phyloP scores from a whole-genome alignment of 2,888 invertebrate genomes.

The Apamea monoglypha region DNA sequence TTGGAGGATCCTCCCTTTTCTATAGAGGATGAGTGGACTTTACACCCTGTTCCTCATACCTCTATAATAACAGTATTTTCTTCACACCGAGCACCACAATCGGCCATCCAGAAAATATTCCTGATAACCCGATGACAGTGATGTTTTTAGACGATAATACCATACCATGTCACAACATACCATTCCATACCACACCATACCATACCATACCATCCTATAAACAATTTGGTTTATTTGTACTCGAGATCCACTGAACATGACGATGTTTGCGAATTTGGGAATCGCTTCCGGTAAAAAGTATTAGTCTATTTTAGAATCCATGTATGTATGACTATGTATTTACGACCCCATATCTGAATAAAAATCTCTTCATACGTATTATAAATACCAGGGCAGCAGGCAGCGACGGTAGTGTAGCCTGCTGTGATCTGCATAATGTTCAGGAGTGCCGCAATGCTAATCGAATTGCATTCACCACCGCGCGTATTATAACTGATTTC shows the following conservation, averaged over 20 bases:
- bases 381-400: slow-evolving; percentile 22
- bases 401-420: not conserved
- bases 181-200: too few species aligned
- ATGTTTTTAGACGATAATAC: not conserved
- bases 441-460: slow-evolving; percentile 64
- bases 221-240: not conserved
- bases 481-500: slow-evolving; percentile 54
- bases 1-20: too few species aligned
- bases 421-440: slow-evolving; percentile 58
- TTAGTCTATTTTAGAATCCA: not conserved
- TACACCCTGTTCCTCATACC: too few species aligned
- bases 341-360: not conserved
- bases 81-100: not conserved
- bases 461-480: slow-evolving; percentile 53
- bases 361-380: not conserved
- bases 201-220: not conserved
- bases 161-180: too few species aligned
- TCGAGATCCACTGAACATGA: not conserved
- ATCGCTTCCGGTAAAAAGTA: not conserved
- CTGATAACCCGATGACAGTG: not conserved
- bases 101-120: not conserved
- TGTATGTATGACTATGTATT: not conserved
- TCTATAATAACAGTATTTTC: not conserved
- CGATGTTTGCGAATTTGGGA: not conserved
- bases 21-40: too few species aligned